Base-by-base conservation (phyloP, 2,888 invertebrate species). In the Oasisia sp. region DNA sequence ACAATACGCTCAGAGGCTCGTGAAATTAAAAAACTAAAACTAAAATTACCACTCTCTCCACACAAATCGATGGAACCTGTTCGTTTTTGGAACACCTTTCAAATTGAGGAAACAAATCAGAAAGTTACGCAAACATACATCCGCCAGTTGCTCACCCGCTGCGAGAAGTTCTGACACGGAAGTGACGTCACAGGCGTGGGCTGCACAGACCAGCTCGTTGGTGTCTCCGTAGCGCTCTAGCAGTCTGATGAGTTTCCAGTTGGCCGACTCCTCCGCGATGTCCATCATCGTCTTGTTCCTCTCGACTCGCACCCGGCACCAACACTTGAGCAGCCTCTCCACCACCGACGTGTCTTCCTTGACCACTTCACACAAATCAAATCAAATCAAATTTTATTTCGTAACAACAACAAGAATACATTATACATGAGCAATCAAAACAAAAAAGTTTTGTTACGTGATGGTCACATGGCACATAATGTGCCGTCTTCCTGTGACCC, bases 221-320 rank as follows among this genome's bases (percentile, higher is more conserved):
- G 93, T 94, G 90, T 91, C 89, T 32, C 93, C 93, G 89, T 94
- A 93, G 32, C 93, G 91, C 19, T 92, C 45, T 11, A 95, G 93
- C 12, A 94, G 92, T 27, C 92, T 90, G 12, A 94, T 93, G 32
- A 94, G 91, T 11, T 93, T 89, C 32, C 92, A 91, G 91, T 95
- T 95, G 32, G 94, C 94, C 32, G 95, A 94, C 56, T 94, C 95
- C 44, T 95, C 94, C 9, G 94, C 94, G 4, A 94, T 90, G 89
- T 93, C 93, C 58, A 92, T 89, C 89, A 95, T 92, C 12, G 93
- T 92, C 74, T 94, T 94, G 92, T 94, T 93, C 32, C 93, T 90
- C 32, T 91, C 91, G 32, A 94, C 92, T 89, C 93, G 92, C 7
- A 95, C 94, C 56, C 95, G 93, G 91, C 93, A 93, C 95, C 95